These are phyloP conservation scores for Ctenicera cuprea DNA, from an alignment of 2,888 invertebrate genomes.

Conservation along the genomic window DNA sequence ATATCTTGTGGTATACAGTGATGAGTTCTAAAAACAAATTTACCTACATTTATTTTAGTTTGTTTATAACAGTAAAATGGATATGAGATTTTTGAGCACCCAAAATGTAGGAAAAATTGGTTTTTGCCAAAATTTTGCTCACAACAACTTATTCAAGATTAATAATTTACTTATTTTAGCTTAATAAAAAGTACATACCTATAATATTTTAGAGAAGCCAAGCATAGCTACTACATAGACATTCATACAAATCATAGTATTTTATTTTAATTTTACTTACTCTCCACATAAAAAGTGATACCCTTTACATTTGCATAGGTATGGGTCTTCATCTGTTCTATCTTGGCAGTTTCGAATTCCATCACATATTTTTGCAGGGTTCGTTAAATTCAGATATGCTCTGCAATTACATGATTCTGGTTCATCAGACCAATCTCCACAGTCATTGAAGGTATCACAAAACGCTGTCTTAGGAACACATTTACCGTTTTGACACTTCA, in stretches of 20 bases:
- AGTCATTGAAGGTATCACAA: constrained; percentile 81
- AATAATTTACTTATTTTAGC: too few species aligned
- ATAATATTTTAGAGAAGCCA: too few species aligned
- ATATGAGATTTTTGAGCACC: too few species aligned
- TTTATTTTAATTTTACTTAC: constrained; percentile 65
- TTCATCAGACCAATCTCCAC: constrained; percentile 85
- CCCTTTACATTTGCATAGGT: constrained; percentile 78
- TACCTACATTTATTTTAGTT: too few species aligned
- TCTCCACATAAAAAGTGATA: constrained; percentile 74
- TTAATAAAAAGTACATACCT: too few species aligned
- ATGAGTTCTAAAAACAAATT: constrained; percentile 67
- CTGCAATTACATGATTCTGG: constrained; percentile 79
- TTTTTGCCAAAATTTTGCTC: too few species aligned
- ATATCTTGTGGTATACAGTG: constrained; percentile 83
- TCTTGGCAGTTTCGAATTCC: constrained; percentile 86
- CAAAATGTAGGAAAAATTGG: too few species aligned
- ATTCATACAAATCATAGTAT: too few species aligned
- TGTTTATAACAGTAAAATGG: too few species aligned
- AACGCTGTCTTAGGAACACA: constrained; percentile 83
- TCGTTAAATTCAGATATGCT: constrained; percentile 80
- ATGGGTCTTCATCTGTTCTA: constrained; percentile 83
- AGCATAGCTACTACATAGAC: too few species aligned
- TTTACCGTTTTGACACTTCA: constrained; percentile 80
- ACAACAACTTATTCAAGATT: too few species aligned
- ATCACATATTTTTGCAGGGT: constrained; percentile 84